A percentile compares a stretch with the other conserved stretches of the same genome.
Conservation (phyloP, 2,797 vertebrate genomes). For the Hyperoplus immaculatus region DNA sequence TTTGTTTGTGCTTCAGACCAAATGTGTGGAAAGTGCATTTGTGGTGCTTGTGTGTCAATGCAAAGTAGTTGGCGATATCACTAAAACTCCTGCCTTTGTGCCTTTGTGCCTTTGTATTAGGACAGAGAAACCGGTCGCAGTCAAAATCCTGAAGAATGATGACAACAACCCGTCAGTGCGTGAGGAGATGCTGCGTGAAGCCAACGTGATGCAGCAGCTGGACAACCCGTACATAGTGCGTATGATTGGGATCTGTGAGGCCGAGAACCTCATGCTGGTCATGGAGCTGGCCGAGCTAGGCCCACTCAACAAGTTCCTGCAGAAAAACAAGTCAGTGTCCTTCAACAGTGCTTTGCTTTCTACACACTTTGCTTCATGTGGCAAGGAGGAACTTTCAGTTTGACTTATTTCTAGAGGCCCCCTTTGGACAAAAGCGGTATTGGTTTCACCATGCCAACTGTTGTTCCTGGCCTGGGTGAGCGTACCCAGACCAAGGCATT, state of each 20-base stretch:
- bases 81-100: not conserved
- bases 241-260: constrained; percentile 98
- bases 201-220: constrained; percentile 96
- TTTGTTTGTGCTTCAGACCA: not conserved
- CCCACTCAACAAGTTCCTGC: constrained; percentile 94
- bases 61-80: not conserved
- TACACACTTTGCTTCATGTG: no score
- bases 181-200: constrained; percentile 93
- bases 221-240: constrained; percentile 99
- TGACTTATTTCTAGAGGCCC: no score
- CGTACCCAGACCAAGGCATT: no score
- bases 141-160: constrained; percentile 97
- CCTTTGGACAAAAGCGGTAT: no score
- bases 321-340: constrained; percentile 89
- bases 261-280: constrained; percentile 96
- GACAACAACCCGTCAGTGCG: constrained; percentile 88
- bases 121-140: constrained; percentile 90
- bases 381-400: no score
- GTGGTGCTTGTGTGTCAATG: not conserved
- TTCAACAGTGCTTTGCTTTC: no score
- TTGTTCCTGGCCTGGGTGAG: no score
- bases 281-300: constrained; percentile 98
- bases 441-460: no score
- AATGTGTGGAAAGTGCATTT: not conserved
- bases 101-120: constrained; percentile 68